Evolutionary conservation across 2,888 invertebrate genomes (phyloP), one percentile per base, ranked within the genome.

Genomic region (Bugula neritina): DNA sequence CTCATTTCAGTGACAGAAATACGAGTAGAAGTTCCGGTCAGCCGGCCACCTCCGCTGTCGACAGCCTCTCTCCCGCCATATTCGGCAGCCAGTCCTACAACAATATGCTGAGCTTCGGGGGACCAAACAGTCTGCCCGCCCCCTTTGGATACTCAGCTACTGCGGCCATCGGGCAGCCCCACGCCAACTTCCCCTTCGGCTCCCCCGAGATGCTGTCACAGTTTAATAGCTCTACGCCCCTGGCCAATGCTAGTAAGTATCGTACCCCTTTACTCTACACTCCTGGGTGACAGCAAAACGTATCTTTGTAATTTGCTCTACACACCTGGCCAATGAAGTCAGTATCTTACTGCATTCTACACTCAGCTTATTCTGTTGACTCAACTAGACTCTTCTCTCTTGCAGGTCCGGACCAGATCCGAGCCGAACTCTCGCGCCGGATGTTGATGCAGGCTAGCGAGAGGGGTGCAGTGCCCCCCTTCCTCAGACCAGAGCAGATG

Each of bases 1-100:
- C n/a, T n/a, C n/a, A 31, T 63, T 63, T 13, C 63, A 63, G 63
- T 31, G 63, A 63, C 2, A 63, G 63, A 34, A 63, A 63, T 31
- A 63, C 63, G 13, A 63, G 63, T 34, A 27, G 63, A 5, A 31
- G 63, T 31, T 63, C 63, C 31, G 31, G 31, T 2, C 63, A 63
- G 63, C 63, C 63, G 1, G 5, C 34, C n/a, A 63, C 63, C 13
- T 63, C 63, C 27, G 2, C 63, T 31, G 31, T 10, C 3, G 63
- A 63, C 13, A 27, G 2, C 2, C 31, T 25, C 63, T 13, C 63
- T 29, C 2, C 63, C 3, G 25, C 29, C 2, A 5, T 63, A 34
- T 27, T 63, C n/a, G 63, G 25, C 34, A 34, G 63, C n/a, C 63
- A 25, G 34, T 10, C 27, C 2, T 25, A 63, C 63, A 27, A 27